Conservation (phyloP, 92 coral and sea anemone species). For the Epizoanthus fatuus region DNA sequence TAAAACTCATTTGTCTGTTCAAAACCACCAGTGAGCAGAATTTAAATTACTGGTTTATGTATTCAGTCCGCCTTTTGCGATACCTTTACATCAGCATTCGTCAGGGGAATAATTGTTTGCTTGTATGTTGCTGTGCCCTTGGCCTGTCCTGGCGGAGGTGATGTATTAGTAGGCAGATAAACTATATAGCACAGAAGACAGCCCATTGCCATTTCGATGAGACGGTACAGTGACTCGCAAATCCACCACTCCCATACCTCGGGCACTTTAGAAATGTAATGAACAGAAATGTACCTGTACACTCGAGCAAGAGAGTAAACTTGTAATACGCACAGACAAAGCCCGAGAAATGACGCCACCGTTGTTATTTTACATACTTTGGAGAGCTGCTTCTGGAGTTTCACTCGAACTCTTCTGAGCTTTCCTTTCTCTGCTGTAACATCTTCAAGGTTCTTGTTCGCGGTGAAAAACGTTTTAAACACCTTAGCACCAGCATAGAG, state of each 20-base stretch:
- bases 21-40: too few relatives aligned
- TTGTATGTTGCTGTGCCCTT: not conserved
- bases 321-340: slow-evolving; percentile 5
- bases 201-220: slow-evolving; percentile 37
- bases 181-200: slow-evolving; percentile 32
- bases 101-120: not conserved
- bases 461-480: slow-evolving; percentile 11
- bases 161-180: slow-evolving; percentile 6
- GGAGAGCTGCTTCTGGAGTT: not conserved
- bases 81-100: not conserved
- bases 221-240: slow-evolving; percentile 29
- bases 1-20: too few relatives aligned
- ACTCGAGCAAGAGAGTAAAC: slow-evolving; percentile 28
- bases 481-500: slow-evolving; percentile 25
- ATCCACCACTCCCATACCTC: slow-evolving; percentile 44
- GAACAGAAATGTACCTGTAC: slow-evolving; percentile 6
- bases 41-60: too few relatives aligned
- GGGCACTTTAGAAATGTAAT: slow-evolving; percentile 1
- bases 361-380: slow-evolving; percentile 26
- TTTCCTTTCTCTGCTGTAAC: slow-evolving; percentile 2
- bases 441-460: slow-evolving; percentile 11
- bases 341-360: slow-evolving; percentile 22
- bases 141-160: not conserved
- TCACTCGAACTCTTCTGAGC: slow-evolving; percentile 11
- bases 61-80: not conserved